Conservation (phyloP, 2,888 invertebrate species). For the Heliconius sara region DNA sequence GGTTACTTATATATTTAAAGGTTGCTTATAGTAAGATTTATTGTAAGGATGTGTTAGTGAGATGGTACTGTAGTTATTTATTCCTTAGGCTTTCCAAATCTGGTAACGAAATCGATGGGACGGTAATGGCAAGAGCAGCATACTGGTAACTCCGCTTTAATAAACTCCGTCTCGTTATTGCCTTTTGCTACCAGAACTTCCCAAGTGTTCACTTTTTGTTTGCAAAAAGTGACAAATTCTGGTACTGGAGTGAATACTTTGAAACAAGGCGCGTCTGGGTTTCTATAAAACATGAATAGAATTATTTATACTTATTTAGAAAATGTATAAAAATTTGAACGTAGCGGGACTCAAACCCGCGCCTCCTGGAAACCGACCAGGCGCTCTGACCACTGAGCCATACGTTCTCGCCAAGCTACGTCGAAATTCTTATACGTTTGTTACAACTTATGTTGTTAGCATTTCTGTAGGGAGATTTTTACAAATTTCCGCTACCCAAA, state of each 20-base stretch:
- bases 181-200: constrained; percentile 65
- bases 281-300: constrained; percentile 55
- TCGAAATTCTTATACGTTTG: too few relatives aligned
- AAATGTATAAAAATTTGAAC: too few relatives aligned
- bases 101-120: constrained; percentile 32
- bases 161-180: constrained; percentile 60
- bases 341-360: too few relatives aligned
- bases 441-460: too few relatives aligned
- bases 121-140: constrained; percentile 75
- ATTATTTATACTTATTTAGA: background rate
- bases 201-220: constrained; percentile 69
- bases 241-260: constrained; percentile 53
- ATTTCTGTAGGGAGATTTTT: too few relatives aligned
- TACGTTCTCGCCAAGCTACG: too few relatives aligned
- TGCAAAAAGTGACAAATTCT: constrained; percentile 62
- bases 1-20: too few relatives aligned
- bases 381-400: too few relatives aligned
- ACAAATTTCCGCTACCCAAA: too few relatives aligned
- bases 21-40: background rate
- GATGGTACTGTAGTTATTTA: constrained; percentile 11
- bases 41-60: background rate
- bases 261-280: constrained; percentile 61
- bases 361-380: too few relatives aligned
- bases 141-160: constrained; percentile 64
- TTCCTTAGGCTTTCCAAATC: constrained; percentile 40